A percentile compares a stretch with the other conserved stretches of the same genome.
phyloP scores from a whole-genome alignment of 2,113 vertebrate genomes.

The Eclectus roratus region DNA sequence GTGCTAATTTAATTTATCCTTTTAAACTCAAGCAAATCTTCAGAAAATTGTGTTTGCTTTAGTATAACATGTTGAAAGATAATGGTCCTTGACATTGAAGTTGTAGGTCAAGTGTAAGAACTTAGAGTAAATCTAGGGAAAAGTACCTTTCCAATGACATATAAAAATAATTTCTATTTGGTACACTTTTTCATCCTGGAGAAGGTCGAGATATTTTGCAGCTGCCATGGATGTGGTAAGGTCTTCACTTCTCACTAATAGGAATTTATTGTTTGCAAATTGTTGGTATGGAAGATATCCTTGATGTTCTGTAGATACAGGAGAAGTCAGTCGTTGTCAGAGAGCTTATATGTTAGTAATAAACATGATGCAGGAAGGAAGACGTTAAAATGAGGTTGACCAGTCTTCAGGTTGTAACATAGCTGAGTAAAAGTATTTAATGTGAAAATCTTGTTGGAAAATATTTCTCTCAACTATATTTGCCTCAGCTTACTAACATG shows the following conservation, averaged over 20 bases:
- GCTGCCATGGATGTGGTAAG: neutral
- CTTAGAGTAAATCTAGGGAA: neutral
- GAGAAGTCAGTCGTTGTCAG: neutral
- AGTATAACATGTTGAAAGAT: neutral
- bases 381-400: neutral
- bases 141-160: neutral
- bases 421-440: neutral
- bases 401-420: neutral
- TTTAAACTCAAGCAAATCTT: neutral
- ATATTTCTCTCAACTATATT: neutral
- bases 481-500: neutral
- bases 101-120: constrained; percentile 15
- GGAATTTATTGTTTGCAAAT: neutral
- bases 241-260: neutral
- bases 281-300: neutral
- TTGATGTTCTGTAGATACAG: fast-evolving
- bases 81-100: constrained; percentile 5
- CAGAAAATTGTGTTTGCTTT: constrained; percentile 22
- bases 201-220: neutral
- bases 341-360: neutral
- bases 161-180: neutral
- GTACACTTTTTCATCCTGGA: neutral
- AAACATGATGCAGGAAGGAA: neutral
- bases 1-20: neutral
- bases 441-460: neutral